Percentiles rank a stretch among this genome's conserved stretches.
phyloP scores from a whole-genome alignment of 2,888 invertebrate genomes.

The Carabus problematicus region DNA sequence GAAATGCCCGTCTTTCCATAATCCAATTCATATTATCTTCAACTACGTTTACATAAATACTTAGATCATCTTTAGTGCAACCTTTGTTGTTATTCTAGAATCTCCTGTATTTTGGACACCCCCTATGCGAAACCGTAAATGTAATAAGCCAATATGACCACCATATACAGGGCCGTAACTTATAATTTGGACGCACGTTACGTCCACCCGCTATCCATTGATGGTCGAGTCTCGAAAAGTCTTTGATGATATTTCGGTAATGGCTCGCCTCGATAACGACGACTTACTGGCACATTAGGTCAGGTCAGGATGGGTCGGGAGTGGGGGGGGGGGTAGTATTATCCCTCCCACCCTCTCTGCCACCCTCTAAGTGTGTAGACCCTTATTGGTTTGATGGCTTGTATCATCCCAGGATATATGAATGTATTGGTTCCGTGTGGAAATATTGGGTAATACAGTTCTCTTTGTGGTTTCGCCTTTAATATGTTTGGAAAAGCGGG shows the following conservation, averaged over 20 bases:
- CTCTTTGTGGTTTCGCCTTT: too few relatives aligned
- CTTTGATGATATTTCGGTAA: constrained; percentile 52
- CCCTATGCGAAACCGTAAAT: constrained; percentile 44
- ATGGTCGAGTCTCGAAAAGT: constrained; percentile 47
- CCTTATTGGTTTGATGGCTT: too few relatives aligned
- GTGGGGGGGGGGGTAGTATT: constrained; percentile 9
- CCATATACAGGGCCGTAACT: constrained; percentile 54
- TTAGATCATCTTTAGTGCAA: constrained; percentile 22
- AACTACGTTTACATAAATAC: too few relatives aligned
- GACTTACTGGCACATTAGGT: constrained; percentile 41
- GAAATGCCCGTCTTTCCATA: too few relatives aligned
- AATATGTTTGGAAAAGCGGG: too few relatives aligned
- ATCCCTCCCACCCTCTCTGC: background rate
- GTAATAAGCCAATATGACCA: constrained; percentile 53
- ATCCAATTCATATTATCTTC: too few relatives aligned
- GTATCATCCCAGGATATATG: too few relatives aligned
- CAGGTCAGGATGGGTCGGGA: constrained; percentile 1
- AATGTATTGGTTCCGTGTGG: too few relatives aligned
- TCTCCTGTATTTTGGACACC: constrained; percentile 36
- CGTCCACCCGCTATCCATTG: constrained; percentile 47
- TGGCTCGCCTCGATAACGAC: constrained; percentile 51
- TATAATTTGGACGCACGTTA: constrained; percentile 55
- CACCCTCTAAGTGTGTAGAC: too few relatives aligned
- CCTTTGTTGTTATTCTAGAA: constrained; percentile 39
- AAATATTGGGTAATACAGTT: too few relatives aligned